Base-by-base conservation (phyloP, 2,797 vertebrate species). In the Cryptoprocta ferox region DNA sequence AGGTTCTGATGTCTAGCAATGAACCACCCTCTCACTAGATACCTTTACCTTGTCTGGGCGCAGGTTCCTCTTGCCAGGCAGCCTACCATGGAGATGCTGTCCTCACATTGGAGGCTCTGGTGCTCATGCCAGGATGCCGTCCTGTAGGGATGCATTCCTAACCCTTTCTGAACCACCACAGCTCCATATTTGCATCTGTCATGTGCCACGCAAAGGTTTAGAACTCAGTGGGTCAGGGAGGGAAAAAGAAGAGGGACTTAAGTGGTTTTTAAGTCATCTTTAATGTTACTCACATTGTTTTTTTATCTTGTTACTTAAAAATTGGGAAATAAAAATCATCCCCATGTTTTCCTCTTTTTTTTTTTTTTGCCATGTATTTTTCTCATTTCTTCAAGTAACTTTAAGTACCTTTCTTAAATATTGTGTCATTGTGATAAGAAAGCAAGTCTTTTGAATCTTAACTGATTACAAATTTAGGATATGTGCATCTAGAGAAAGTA, bases 201-300 rank as follows among this genome's bases (percentile, higher is more conserved):
- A 42, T 26, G 42, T 66, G 24, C 76, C 28, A 24, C 24, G 50
- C n/a, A 91, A 18, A 93, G 28, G 7, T 59, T 89, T 89, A 85
- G 59, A 85, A 81, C 37, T 37, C 21, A 89, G 8, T 94, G 85
- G n/a, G 81, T 85, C 13, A 87, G 71, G 32, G 59, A 61, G 37
- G 18, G 24, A 59, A 14, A 50, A 35, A n/a, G 21, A 53, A 30
- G 59, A 88, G 32, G 35, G 18, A 48, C 9, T 71, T n/a, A 16
- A 91, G 30, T 71, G 28, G 32, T 48, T 97, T 89, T 89, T 85
- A 93, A 53, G 61, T 83, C 26, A 2, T 93, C 70, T 96, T 75
- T 93, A 56, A 75, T 63, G 6, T 86, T 92, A 24, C 18, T 73
- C 14, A 66, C 30, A 30, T n/a, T 79, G 50, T 35, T 32, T 93